phyloP scores from a whole-genome alignment of 64 coral and sea anemone genomes.

The Platygyra sinensis region DNA sequence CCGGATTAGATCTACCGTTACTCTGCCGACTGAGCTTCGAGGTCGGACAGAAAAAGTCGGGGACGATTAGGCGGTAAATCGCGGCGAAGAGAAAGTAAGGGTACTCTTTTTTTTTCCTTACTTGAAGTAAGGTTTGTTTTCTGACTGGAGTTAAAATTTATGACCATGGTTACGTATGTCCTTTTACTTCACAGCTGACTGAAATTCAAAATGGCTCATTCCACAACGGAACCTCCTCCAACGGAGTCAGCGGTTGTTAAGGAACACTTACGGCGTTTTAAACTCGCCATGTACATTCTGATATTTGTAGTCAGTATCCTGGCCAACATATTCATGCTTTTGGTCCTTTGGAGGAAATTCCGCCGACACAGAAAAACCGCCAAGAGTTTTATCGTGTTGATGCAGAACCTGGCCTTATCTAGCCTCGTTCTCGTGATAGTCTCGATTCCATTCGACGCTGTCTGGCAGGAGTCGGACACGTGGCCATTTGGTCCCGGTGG shows the following conservation, averaged over 20 bases:
- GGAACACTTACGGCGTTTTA: slow-evolving; percentile 52
- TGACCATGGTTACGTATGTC: too few relatives aligned
- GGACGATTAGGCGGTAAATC: too few relatives aligned
- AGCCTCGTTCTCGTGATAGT: slow-evolving; percentile 70
- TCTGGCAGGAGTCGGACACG: slow-evolving; percentile 22
- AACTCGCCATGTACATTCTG: slow-evolving; percentile 64
- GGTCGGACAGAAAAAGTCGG: too few relatives aligned
- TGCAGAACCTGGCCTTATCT: slow-evolving; percentile 78
- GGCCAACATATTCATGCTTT: slow-evolving; percentile 69
- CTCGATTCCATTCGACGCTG: slow-evolving; percentile 76
- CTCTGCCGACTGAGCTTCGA: too few relatives aligned
- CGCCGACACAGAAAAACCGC: slow-evolving; percentile 68
- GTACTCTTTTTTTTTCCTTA: too few relatives aligned
- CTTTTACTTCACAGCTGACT: neutral
- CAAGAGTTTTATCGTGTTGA: slow-evolving; percentile 82
- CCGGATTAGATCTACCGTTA: too few relatives aligned
- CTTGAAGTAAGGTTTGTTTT: neutral
- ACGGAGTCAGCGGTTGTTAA: slow-evolving; percentile 19
- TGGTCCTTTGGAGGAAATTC: slow-evolving; percentile 64
- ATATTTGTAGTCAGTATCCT: slow-evolving; percentile 68
- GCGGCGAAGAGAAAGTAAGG: too few relatives aligned
- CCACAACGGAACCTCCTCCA: slow-evolving; percentile 18
- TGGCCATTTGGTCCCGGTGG: slow-evolving; percentile 75
- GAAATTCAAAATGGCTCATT: neutral
- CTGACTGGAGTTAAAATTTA: neutral